Conservation (phyloP, 2,797 vertebrate genomes). For the Lerista edwardsae region DNA sequence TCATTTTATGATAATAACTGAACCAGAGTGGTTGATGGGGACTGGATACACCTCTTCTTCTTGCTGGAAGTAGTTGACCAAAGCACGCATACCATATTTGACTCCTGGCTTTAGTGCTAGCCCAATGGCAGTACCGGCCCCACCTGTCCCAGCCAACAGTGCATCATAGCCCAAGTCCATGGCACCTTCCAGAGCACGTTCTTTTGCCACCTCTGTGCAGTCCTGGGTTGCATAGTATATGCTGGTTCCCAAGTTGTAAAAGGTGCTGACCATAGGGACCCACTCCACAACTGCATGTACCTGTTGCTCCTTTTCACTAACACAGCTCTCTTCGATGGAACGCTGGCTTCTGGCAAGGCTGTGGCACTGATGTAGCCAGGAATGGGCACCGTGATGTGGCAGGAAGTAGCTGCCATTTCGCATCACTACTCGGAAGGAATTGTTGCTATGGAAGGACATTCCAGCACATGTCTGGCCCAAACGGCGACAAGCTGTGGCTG, state of each 20-base stretch:
- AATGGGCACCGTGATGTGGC: constrained; percentile 61
- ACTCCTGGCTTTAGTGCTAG: constrained; percentile 82
- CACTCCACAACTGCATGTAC: constrained; percentile 81
- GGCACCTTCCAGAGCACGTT: constrained; percentile 82
- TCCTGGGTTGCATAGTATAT: constrained; percentile 87
- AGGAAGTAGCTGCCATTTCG: constrained; percentile 72
- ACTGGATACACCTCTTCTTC: constrained; percentile 55
- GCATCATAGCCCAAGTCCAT: constrained; percentile 87
- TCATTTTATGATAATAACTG: constrained; percentile 8
- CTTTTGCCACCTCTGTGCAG: constrained; percentile 81
- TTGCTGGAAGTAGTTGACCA: constrained; percentile 78
- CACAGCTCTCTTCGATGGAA: constrained; percentile 63
- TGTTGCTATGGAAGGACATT: constrained; percentile 51
- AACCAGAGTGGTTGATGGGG: constrained; percentile 7
- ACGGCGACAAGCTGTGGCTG: constrained; percentile 72
- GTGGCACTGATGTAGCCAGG: constrained; percentile 78
- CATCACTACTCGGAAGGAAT: constrained; percentile 72
- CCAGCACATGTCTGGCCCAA: constrained; percentile 80
- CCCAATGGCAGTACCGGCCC: constrained; percentile 71
- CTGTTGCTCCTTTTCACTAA: constrained; percentile 73
- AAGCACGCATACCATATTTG: constrained; percentile 81
- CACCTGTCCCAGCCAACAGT: constrained; percentile 78
- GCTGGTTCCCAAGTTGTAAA: constrained; percentile 89
- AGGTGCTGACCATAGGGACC: constrained; percentile 84
- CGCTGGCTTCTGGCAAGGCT: neutral